A percentile compares a stretch with the other conserved stretches of the same genome.
These are phyloP conservation scores for Epinotia ramella DNA, from an alignment of 2,888 invertebrate genomes.

Conservation along the genomic window DNA sequence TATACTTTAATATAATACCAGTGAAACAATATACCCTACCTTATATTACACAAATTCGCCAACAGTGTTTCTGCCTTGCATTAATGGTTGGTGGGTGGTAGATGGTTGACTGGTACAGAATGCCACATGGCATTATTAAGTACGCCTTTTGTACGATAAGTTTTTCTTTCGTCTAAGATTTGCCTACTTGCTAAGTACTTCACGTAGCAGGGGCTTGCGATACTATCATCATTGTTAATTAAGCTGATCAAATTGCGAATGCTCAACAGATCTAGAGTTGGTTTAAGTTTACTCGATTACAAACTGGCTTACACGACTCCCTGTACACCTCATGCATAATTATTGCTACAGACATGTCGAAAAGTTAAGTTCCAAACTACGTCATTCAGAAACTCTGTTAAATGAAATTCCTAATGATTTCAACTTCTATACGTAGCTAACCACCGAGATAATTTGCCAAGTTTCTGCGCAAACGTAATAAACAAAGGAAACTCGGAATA, in stretches of 20 bases:
- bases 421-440: slow-evolving; percentile 44
- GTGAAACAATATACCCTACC: background rate
- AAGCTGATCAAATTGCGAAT: background rate
- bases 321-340: slow-evolving; percentile 2
- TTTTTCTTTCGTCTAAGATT: background rate
- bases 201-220: background rate
- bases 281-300: background rate
- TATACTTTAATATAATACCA: background rate
- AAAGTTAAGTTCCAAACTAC: slow-evolving; percentile 58
- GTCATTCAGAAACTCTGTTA: slow-evolving; percentile 55
- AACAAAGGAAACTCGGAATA: slow-evolving; percentile 43
- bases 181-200: background rate
- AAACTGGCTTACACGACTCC: background rate
- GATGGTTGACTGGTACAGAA: background rate
- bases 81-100: background rate
- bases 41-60: background rate
- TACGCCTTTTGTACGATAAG: too few relatives aligned
- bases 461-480: slow-evolving; percentile 39
- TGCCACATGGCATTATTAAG: too few relatives aligned
- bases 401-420: slow-evolving; percentile 56
- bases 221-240: background rate
- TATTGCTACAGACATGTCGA: slow-evolving; percentile 56
- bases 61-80: too few relatives aligned
- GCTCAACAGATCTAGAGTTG: background rate
- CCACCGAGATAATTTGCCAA: slow-evolving; percentile 44